Evolutionary conservation across 2,888 invertebrate species (phyloP).

Genomic region (Chymomyza caudatula): DNA sequence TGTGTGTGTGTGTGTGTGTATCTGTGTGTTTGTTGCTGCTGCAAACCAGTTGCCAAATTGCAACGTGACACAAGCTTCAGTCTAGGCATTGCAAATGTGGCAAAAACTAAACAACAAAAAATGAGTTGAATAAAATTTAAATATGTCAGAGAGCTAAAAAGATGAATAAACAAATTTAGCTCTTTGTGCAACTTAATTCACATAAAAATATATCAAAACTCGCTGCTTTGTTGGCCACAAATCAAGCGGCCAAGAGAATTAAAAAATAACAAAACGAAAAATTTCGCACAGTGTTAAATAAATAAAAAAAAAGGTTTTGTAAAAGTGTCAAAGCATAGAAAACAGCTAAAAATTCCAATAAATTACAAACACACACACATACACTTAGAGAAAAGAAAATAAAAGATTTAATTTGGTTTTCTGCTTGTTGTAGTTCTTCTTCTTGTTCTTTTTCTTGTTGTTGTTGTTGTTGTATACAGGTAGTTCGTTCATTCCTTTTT

Average conservation of each 20-base stretch:
- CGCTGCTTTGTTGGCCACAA: slow-evolving; percentile 16
- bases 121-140: neutral
- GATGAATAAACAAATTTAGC: neutral
- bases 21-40: slow-evolving; percentile 58
- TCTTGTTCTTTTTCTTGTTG: slow-evolving; percentile 19
- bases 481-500: slow-evolving; percentile 27
- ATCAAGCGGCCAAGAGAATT: neutral
- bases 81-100: slow-evolving; percentile 40
- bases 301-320: neutral
- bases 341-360: slow-evolving; percentile 17
- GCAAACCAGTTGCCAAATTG: slow-evolving; percentile 70
- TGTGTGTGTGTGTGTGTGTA: slow-evolving; percentile 10
- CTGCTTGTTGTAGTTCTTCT: slow-evolving; percentile 22
- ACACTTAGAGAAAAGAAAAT: slow-evolving; percentile 20
- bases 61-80: slow-evolving; percentile 55
- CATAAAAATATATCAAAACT: neutral
- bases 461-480: slow-evolving; percentile 19
- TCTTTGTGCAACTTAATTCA: neutral
- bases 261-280: neutral
- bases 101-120: slow-evolving; percentile 17
- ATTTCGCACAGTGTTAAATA: neutral
- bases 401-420: slow-evolving; percentile 43
- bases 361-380: slow-evolving; percentile 28
- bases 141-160: neutral
- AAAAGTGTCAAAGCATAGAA: slow-evolving; percentile 36